These are phyloP conservation scores for Delichon dasypus DNA, from an alignment of 2,797 vertebrate genomes.

Conservation along the genomic window DNA sequence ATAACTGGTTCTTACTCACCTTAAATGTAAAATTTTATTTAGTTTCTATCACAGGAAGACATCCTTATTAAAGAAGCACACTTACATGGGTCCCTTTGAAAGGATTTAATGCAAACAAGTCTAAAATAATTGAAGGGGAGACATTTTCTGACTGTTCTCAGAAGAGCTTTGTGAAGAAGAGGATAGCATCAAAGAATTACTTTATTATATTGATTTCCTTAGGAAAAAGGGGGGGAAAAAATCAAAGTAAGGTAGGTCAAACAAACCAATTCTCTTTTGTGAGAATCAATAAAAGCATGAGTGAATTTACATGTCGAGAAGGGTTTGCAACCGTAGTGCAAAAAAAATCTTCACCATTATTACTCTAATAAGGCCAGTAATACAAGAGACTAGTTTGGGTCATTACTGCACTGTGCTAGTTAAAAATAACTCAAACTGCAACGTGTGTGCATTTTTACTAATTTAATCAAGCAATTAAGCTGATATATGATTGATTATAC, in stretches of 20 bases:
- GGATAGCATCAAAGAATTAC: slow-evolving; percentile 88
- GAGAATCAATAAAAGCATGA: slow-evolving; percentile 75
- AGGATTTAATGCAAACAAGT: slow-evolving; percentile 90
- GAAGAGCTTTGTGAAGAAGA: slow-evolving; percentile 84
- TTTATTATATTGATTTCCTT: slow-evolving; percentile 94
- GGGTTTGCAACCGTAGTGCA: slow-evolving; percentile 82
- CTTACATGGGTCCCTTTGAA: slow-evolving; percentile 77
- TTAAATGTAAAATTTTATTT: slow-evolving; percentile 93
- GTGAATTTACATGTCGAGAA: slow-evolving; percentile 86
- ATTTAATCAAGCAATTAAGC: slow-evolving; percentile 56
- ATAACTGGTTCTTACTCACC: slow-evolving; percentile 90
- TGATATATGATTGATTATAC: slow-evolving; percentile 36
- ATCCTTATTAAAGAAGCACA: slow-evolving; percentile 83
- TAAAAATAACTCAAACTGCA: slow-evolving; percentile 21
- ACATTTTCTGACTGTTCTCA: slow-evolving; percentile 84
- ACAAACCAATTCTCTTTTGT: slow-evolving; percentile 85
- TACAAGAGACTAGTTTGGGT: slow-evolving; percentile 22
- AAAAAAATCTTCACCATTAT: slow-evolving; percentile 69
- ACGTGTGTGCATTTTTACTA: slow-evolving; percentile 37
- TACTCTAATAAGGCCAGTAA: slow-evolving; percentile 70
- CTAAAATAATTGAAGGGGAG: slow-evolving; percentile 92
- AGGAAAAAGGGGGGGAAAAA: slow-evolving; percentile 49
- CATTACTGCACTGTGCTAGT: neutral
- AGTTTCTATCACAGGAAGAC: slow-evolving; percentile 83
- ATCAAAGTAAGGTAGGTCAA: slow-evolving; percentile 89